These are phyloP conservation scores for Ctenochaetus hawaiiensis DNA, from an alignment of 2,797 vertebrate species.

Conservation along the genomic window DNA sequence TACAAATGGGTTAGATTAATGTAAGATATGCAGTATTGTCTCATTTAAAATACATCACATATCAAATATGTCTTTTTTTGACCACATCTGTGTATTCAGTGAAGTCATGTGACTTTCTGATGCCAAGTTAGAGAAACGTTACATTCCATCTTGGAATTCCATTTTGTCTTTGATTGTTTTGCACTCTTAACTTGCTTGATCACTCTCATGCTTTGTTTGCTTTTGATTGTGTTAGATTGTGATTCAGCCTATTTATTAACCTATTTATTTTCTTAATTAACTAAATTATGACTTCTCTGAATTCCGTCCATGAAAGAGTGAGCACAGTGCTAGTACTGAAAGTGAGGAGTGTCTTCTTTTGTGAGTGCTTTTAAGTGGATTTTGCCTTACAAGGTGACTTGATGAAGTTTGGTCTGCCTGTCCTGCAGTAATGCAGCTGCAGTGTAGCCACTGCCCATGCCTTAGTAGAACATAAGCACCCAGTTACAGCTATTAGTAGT, in stretches of 20 bases:
- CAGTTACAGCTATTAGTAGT: not conserved
- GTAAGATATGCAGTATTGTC: not conserved
- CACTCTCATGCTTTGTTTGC: not conserved
- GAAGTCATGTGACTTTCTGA: not conserved
- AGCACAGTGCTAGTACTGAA: conserved; percentile 9
- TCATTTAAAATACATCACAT: not conserved
- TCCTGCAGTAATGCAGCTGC: conserved; percentile 6
- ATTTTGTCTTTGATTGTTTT: no score
- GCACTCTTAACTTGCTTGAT: no score
- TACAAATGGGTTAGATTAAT: not conserved
- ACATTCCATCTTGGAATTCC: not conserved
- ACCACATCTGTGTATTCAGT: conserved; percentile 1
- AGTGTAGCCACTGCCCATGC: conserved; percentile 12
- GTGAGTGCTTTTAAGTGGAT: conserved; percentile 26
- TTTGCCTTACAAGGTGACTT: conserved; percentile 34
- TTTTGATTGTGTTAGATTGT: not conserved
- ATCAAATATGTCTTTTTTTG: not conserved
- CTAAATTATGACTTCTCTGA: conserved; percentile 15
- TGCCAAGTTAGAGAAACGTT: conserved; percentile 17
- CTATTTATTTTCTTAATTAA: conserved; percentile 53
- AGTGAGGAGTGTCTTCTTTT: not conserved
- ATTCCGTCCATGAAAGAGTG: not conserved
- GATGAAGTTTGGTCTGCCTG: conserved; percentile 19
- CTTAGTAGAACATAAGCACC: conserved; percentile 21
- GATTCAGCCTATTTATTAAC: conserved; percentile 54